phyloP scores from a whole-genome alignment of 92 coral and sea anemone species.

The Metridium senile region DNA sequence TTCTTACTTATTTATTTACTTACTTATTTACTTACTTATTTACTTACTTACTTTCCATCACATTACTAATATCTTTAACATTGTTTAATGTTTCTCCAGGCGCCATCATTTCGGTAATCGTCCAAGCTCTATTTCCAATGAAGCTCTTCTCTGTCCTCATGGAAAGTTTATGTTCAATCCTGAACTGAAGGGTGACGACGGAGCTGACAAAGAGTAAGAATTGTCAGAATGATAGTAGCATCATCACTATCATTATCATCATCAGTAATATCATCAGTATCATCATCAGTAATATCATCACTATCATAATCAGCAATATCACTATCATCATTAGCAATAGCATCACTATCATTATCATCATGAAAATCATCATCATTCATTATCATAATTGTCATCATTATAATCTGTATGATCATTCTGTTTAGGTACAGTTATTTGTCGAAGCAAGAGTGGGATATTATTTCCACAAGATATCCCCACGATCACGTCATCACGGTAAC shows the following conservation, averaged over 20 bases:
- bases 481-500: constrained; percentile 80
- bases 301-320: neutral
- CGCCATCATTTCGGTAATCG: constrained; percentile 42
- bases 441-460: constrained; percentile 80
- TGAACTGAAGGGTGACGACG: constrained; percentile 63
- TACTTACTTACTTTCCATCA: neutral
- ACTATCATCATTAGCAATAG: neutral
- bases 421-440: constrained; percentile 70
- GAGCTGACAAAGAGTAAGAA: constrained; percentile 57
- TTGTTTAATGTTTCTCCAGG: neutral
- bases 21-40: neutral
- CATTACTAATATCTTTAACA: neutral
- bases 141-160: constrained; percentile 81
- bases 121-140: constrained; percentile 72
- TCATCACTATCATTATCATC: neutral
- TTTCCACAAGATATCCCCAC: constrained; percentile 55
- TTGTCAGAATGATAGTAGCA: neutral
- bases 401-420: neutral
- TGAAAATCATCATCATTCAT: neutral
- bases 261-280: neutral
- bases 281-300: neutral
- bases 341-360: neutral
- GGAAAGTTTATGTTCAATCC: constrained; percentile 78
- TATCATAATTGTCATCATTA: neutral
- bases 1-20: neutral